Conservation (phyloP, 2,113 vertebrate genomes). For the Sakesphorus luctuosus region DNA sequence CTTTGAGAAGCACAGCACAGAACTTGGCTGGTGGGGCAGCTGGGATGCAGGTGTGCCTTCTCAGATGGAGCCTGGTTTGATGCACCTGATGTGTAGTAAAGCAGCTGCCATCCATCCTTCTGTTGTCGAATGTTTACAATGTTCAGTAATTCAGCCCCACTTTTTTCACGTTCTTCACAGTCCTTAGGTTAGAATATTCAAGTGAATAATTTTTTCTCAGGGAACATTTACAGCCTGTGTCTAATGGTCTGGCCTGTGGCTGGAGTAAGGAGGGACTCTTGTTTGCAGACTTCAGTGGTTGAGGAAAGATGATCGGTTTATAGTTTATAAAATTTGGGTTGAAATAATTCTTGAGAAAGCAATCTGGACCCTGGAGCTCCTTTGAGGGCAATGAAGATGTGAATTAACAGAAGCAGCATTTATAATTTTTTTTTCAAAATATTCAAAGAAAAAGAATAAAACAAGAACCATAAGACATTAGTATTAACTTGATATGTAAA, state of each 20-base stretch:
- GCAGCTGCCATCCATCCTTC: background rate
- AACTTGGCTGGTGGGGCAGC: background rate
- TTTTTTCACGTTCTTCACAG: background rate
- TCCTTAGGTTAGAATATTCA: background rate
- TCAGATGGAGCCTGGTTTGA: background rate
- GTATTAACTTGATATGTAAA: background rate
- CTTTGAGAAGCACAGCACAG: background rate
- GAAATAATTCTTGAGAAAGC: constrained; percentile 13
- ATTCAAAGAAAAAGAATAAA: background rate
- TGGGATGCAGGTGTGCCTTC: background rate
- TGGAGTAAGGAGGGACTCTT: background rate
- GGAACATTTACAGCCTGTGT: background rate
- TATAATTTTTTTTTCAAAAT: background rate
- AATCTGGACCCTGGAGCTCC: background rate
- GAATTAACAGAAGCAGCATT: constrained; percentile 1
- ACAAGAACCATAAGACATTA: background rate
- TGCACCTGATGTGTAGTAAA: background rate
- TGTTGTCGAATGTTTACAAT: background rate
- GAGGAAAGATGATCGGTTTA: background rate
- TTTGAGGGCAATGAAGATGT: background rate
- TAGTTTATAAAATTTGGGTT: background rate
- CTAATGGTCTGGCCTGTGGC: background rate
- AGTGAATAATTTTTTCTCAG: background rate
- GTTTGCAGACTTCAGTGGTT: background rate
- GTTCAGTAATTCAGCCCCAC: background rate